phyloP scores from a whole-genome alignment of 2,888 invertebrate genomes.

The Drosophila affinis region DNA sequence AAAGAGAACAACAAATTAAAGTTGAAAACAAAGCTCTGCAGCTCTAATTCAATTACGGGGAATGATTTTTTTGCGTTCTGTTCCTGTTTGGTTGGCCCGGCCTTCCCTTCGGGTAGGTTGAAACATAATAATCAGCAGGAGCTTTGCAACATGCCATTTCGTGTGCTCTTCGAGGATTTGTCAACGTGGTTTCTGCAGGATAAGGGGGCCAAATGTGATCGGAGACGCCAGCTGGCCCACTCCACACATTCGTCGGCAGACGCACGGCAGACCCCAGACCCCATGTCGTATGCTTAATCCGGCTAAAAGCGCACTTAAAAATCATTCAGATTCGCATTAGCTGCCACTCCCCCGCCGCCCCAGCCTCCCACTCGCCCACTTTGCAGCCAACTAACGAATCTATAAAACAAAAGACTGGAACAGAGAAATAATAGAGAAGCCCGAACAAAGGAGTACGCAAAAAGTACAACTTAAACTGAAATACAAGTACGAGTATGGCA shows the following conservation, averaged over 20 bases:
- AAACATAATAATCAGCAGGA: constrained; percentile 45
- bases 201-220: not conserved
- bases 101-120: constrained; percentile 37
- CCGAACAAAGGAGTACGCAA: constrained; percentile 30
- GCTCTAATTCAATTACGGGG: constrained; percentile 58
- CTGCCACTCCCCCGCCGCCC: not conserved
- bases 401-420: constrained; percentile 50
- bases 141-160: constrained; percentile 7
- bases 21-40: constrained; percentile 25
- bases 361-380: constrained; percentile 36
- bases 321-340: constrained; percentile 60
- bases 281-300: constrained; percentile 71
- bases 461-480: constrained; percentile 39
- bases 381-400: constrained; percentile 70
- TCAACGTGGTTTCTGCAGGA: not conserved
- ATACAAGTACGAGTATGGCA: constrained; percentile 38
- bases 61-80: constrained; percentile 15
- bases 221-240: not conserved
- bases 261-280: not conserved
- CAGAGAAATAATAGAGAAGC: constrained; percentile 33
- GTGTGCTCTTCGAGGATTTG: too few relatives aligned
- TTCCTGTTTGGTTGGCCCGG: not conserved
- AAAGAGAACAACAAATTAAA: constrained; percentile 36
- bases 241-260: constrained; percentile 23
- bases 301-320: constrained; percentile 69